These are phyloP conservation scores for Drosophila grimshawi DNA, from an alignment of 1,140 invertebrate species.

Conservation along the genomic window DNA sequence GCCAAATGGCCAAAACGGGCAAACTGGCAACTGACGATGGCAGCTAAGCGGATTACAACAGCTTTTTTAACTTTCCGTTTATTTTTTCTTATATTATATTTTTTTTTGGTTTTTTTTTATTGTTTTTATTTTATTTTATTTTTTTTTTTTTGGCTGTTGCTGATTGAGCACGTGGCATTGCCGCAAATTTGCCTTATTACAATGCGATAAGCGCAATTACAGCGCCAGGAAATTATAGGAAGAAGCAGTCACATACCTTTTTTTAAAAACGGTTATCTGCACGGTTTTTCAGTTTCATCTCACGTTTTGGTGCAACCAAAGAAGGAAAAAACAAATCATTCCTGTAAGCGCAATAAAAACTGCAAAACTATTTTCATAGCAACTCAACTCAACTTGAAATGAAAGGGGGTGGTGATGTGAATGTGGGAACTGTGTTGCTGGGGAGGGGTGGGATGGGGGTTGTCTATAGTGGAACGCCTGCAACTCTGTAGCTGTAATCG, in stretches of 20 bases:
- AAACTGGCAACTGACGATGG: constrained; percentile 56
- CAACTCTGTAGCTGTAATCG: constrained; percentile 44
- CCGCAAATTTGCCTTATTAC: constrained; percentile 73
- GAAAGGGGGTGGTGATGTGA: background rate
- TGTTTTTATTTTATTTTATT: constrained; percentile 19
- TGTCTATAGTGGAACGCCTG: constrained; percentile 5
- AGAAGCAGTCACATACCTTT: constrained; percentile 13
- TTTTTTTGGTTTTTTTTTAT: constrained; percentile 10
- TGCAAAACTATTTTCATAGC: constrained; percentile 26
- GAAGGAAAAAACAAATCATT: constrained; percentile 3
- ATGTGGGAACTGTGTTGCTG: no score
- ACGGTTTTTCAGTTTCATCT: constrained; percentile 15
- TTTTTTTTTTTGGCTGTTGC: constrained; percentile 25
- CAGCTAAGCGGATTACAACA: constrained; percentile 75
- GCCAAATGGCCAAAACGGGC: constrained; percentile 44
- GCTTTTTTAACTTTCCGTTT: constrained; percentile 3
- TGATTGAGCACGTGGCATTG: constrained; percentile 52
- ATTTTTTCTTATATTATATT: constrained; percentile 37
- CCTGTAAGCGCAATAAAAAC: constrained; percentile 1
- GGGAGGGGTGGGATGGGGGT: background rate
- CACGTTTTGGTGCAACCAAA: constrained; percentile 27
- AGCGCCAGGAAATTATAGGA: constrained; percentile 39
- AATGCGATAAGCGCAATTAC: constrained; percentile 77
- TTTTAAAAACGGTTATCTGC: constrained; percentile 12
- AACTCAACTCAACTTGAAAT: constrained; percentile 6